Evolutionary conservation across 2,797 vertebrate genomes (phyloP).

Genomic region (Tragopan temminckii): DNA sequence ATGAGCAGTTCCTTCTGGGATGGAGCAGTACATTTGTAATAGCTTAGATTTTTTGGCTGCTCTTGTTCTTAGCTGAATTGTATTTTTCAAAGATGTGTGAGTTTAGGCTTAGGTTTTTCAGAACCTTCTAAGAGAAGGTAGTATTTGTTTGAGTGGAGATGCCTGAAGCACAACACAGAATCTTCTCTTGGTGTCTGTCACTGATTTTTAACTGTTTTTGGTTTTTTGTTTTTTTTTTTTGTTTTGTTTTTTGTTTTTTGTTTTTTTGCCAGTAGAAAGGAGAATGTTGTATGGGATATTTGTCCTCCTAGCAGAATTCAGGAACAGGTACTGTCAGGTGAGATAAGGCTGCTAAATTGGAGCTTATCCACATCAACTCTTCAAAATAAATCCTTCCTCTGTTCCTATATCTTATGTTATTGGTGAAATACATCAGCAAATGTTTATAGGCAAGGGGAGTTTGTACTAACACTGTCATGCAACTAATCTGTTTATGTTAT

Average conservation of each 20-base stretch:
- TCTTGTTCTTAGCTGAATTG: not conserved
- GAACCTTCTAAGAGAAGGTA: not conserved
- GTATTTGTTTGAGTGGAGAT: not conserved
- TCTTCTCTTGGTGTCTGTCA: not conserved
- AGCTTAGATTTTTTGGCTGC: not conserved
- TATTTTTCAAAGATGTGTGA: too few relatives aligned
- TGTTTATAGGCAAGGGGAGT: constrained; percentile 77
- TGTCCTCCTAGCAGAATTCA: not conserved
- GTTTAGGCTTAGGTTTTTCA: not conserved
- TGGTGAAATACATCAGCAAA: constrained; percentile 50
- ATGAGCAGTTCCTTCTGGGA: not conserved
- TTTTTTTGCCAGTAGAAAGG: not conserved
- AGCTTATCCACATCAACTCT: not conserved
- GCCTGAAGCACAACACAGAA: not conserved
- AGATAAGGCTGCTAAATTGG: not conserved
- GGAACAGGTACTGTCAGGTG: not conserved
- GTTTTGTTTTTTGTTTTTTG: not conserved
- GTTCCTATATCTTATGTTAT: constrained; percentile 48
- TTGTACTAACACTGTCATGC: constrained; percentile 79
- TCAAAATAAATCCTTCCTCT: constrained; percentile 25
- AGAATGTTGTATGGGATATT: not conserved
- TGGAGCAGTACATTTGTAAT: not conserved
- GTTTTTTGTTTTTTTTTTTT: not conserved
- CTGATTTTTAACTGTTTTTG: constrained; percentile 16
- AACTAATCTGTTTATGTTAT: constrained; percentile 75